These are phyloP conservation scores for Craterocephalus amniculus DNA, from an alignment of 2,797 vertebrate genomes.

Conservation along the genomic window DNA sequence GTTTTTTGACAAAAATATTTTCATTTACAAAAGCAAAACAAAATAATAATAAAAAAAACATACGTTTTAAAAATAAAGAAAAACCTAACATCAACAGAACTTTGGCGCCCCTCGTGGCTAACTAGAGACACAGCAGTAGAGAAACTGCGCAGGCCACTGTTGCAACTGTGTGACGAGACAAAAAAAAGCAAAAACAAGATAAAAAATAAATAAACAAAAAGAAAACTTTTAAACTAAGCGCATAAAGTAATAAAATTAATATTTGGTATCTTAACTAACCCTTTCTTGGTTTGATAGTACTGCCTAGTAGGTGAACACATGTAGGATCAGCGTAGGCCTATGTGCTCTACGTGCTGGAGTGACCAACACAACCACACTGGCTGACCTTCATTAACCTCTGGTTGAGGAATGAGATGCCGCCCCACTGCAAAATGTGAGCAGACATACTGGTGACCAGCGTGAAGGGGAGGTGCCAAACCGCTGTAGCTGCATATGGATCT, in stretches of 20 bases:
- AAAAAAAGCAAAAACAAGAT: not conserved
- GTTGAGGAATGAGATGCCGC: not conserved
- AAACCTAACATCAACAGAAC: not conserved
- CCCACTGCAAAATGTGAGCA: not conserved
- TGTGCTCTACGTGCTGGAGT: not conserved
- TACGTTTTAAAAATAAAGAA: not conserved
- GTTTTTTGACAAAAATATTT: not conserved
- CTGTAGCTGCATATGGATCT: not conserved
- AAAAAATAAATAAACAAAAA: constrained; percentile 51
- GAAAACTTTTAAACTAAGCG: not conserved
- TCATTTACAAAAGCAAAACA: not conserved
- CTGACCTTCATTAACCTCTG: too few species aligned
- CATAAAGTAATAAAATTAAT: too few species aligned
- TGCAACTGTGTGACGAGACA: not conserved
- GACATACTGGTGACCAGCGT: too few species aligned
- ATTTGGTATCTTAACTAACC: too few species aligned
- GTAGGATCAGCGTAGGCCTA: too few species aligned
- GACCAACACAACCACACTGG: not conserved
- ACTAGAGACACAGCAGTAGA: not conserved
- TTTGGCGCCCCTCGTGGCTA: constrained; percentile 11
- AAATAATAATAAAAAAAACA: not conserved
- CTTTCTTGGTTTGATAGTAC: too few species aligned
- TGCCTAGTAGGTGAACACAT: too few species aligned
- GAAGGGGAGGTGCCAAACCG: not conserved
- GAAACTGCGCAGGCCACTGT: not conserved